Base-by-base conservation (phyloP, 2,113 vertebrate species). In the Australoheros scitulus region DNA sequence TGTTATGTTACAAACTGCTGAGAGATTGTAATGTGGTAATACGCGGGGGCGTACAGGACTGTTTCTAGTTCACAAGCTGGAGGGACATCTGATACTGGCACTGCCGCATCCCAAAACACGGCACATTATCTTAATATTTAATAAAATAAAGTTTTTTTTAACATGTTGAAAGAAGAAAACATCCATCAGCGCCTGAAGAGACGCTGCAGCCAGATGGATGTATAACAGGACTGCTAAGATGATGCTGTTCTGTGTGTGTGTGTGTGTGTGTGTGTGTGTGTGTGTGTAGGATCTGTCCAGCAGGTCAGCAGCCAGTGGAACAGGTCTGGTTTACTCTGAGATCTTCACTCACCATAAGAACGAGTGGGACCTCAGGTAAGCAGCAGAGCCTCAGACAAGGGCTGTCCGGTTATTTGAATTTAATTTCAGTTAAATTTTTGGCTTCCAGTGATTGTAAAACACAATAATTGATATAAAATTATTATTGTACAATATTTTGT, bases 241-340 rank as follows among this genome's bases (percentile, higher is more conserved):
- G 43, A 15, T 47, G 43, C n/a, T 47, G 55, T 64, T 18, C 55
- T 47, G 34, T 22, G 6, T 34, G 36, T 18, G 4, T 32, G 59
- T 20, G 18, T n/a, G 61, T 5, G 47, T 15, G 47, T 50, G 43
- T 50, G 14, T 65, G 11, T 50, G 56, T 72, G 24, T 38, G 7
- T 74, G 43, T 77, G 2, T 84, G 29, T 8, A 94, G 94, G 84
- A 90, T 41, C 79, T 94, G 20, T 88, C 89, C 22, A 84, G 68
- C 38, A 41, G 85, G 1, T 57, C 90, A 3, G 76, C 86, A 18
- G 85, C 75, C 57, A 61, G 6, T 13, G 92, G 91, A 18, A 94
- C 94, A 0, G 94, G 94, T 61, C 85, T 94, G 11, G 91, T 94
- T 50, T 93, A 87, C 74, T 88, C 89, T 0, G 90, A 93, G 60